Base-by-base conservation (phyloP, 2,888 invertebrate genomes). In the Melinaea marsaeus region DNA sequence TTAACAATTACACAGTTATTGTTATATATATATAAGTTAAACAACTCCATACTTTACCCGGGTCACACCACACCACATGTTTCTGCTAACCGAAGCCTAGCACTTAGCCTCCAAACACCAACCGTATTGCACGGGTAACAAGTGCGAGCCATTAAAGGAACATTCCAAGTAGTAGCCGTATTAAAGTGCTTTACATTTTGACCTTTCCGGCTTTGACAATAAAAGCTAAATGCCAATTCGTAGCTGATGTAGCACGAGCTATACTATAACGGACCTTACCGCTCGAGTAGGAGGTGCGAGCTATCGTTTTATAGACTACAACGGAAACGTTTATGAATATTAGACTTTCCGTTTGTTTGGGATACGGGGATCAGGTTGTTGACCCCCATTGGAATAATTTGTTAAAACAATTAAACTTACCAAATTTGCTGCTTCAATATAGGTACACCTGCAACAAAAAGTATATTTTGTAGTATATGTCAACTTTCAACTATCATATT, bases 291-390 rank as follows among this genome's bases (percentile, higher is more conserved):
- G 35, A 61, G 11, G 47, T 33, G 34, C 22, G 9, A 51, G 34
- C 13, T 6, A 51, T 51, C 32, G 32, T 51, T 51, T 51, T 32
- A 51, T 32, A 51, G 22, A 32, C 32, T 22, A 51, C 51, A 32
- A 51, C 51, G 72, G 66, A 70, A 69, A 75, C 75, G 74, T 78
- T 79, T 76, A 79, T 76, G 74, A 75, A 74, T 75, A 77, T 75
- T 75, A 73, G 60, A 72, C 69, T 68, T 70, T 60, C 70, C 66
- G 67, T 67, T 69, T 62, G 67, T 67, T 69, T 62, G 60, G 45
- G 57, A 54, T 37, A 48, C 32, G 5, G 61, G 61, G 45, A 46
- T 64, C 58, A 71, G 72, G 77, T 74, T 70, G 68, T 70, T 71
- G 76, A 76, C 73, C 76, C 70, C 63, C 65, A 64, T 69, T 22